These are phyloP conservation scores for Heliothis subflexa DNA, from an alignment of 1,140 invertebrate genomes.

Conservation along the genomic window DNA sequence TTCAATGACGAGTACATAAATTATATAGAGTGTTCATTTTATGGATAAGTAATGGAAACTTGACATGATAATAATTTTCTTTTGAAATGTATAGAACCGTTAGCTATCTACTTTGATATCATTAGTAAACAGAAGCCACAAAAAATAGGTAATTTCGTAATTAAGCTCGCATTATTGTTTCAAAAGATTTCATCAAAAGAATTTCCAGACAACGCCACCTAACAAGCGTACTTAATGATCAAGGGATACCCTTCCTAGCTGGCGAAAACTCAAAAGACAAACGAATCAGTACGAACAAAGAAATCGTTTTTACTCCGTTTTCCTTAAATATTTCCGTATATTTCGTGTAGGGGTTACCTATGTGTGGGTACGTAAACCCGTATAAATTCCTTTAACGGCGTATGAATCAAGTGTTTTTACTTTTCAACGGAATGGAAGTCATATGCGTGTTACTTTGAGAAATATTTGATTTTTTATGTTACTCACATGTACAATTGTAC, in stretches of 20 bases:
- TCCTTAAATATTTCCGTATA: constrained; percentile 57
- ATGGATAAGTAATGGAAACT: no score
- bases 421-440: neutral
- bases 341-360: constrained; percentile 32
- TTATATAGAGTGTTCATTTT: neutral
- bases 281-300: constrained; percentile 64
- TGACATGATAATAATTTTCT: neutral
- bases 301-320: constrained; percentile 60
- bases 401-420: constrained; percentile 40
- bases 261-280: constrained; percentile 72
- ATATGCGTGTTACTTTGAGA: constrained; percentile 5
- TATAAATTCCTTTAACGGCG: constrained; percentile 42
- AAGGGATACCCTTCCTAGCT: constrained; percentile 59
- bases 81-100: neutral
- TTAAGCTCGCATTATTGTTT: constrained; percentile 33
- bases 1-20: neutral
- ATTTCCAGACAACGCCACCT: constrained; percentile 57
- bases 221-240: constrained; percentile 75
- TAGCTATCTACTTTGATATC: neutral
- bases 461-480: constrained; percentile 27
- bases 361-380: constrained; percentile 34
- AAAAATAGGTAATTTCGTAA: constrained; percentile 24
- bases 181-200: constrained; percentile 45
- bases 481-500: neutral
- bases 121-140: neutral